Conservation (phyloP, 2,113 vertebrate species). For the Prinia subflava region DNA sequence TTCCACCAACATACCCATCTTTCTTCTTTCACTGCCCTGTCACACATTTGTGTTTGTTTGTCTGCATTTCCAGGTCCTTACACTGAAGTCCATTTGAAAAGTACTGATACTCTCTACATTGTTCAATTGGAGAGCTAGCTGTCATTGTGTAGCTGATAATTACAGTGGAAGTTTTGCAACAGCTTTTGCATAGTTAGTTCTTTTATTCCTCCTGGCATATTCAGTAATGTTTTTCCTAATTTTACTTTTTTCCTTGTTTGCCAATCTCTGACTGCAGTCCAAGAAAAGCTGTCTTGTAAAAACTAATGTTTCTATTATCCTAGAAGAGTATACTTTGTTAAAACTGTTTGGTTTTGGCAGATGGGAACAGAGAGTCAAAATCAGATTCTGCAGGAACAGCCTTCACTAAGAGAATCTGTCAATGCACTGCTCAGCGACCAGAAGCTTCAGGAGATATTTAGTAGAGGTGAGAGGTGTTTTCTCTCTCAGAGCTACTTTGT, state of each 20-base stretch:
- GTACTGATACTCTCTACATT: background rate
- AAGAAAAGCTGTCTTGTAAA: background rate
- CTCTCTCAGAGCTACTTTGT: conserved; percentile 1
- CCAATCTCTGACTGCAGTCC: background rate
- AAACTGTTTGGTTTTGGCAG: conserved; percentile 68
- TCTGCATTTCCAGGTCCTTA: background rate
- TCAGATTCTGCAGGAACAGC: conserved; percentile 86
- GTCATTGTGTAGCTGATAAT: background rate
- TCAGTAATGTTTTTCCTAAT: background rate
- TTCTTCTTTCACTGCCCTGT: background rate
- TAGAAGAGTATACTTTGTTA: background rate
- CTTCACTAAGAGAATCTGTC: conserved; percentile 84
- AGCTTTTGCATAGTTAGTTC: background rate
- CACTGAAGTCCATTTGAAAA: background rate
- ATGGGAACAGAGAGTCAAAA: conserved; percentile 86
- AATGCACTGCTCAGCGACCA: conserved; percentile 88
- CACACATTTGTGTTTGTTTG: background rate
- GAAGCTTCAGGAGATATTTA: conserved; percentile 95
- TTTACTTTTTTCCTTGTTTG: background rate
- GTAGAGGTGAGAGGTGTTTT: conserved; percentile 82
- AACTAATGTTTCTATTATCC: background rate
- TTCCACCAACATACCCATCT: background rate
- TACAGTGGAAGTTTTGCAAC: background rate
- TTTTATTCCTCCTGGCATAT: background rate
- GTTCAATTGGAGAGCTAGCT: background rate